Percentiles rank a stretch among this genome's conserved stretches.
Conservation (phyloP, 1,140 invertebrate genomes). For the Galleria mellonella region DNA sequence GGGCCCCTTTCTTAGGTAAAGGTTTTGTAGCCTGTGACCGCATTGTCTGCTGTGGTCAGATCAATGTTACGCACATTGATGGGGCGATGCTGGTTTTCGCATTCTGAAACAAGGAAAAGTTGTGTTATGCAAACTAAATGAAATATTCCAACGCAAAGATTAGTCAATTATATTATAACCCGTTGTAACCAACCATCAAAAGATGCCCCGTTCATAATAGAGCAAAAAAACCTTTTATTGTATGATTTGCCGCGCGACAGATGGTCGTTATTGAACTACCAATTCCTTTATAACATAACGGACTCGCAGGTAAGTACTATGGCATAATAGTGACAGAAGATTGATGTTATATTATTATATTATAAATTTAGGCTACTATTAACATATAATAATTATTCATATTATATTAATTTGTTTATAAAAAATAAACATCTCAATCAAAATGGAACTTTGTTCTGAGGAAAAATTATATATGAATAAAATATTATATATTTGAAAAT, state of each 20-base stretch:
- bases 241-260: constrained; percentile 18
- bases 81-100: constrained; percentile 36
- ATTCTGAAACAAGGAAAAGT: constrained; percentile 58
- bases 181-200: constrained; percentile 10
- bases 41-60: constrained; percentile 57
- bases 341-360: background rate
- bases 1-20: constrained; percentile 53
- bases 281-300: constrained; percentile 13
- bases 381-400: too few relatives aligned
- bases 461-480: too few relatives aligned
- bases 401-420: too few relatives aligned
- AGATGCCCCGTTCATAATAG: constrained; percentile 4
- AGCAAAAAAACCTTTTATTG: constrained; percentile 18
- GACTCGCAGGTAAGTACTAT: constrained; percentile 8
- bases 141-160: background rate
- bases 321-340: background rate
- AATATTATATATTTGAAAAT: too few relatives aligned
- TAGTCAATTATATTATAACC: constrained; percentile 8
- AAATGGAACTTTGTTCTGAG: too few relatives aligned
- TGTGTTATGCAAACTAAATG: background rate
- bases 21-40: constrained; percentile 65
- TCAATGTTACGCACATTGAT: constrained; percentile 50
- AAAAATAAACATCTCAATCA: too few relatives aligned
- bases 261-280: constrained; percentile 19
- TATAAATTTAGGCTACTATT: background rate